A percentile compares a stretch with the other conserved stretches of the same genome.
These are phyloP conservation scores for Delia radicum DNA, from an alignment of 1,140 invertebrate species.

Conservation along the genomic window DNA sequence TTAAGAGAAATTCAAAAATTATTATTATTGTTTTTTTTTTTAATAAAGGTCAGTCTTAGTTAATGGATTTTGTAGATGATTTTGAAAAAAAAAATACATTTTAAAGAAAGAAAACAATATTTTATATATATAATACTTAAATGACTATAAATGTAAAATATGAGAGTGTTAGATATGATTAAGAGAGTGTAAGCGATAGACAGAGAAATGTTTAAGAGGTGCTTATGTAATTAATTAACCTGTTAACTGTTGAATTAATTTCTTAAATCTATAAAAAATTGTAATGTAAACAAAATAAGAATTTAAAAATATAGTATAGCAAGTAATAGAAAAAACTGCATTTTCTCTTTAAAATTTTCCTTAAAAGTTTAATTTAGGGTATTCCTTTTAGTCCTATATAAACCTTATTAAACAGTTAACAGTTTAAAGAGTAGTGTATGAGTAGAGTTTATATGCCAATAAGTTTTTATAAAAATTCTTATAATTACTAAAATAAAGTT, in stretches of 20 bases:
- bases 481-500: background rate
- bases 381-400: too few relatives aligned
- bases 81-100: too few relatives aligned
- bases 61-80: slow-evolving; percentile 3
- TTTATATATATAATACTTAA: background rate
- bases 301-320: too few relatives aligned
- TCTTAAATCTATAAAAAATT: too few relatives aligned
- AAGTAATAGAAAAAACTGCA: too few relatives aligned
- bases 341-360: too few relatives aligned
- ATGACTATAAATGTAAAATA: background rate
- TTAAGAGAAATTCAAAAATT: background rate
- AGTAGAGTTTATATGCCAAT: background rate
- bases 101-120: too few relatives aligned
- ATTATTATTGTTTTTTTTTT: background rate
- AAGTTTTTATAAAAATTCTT: background rate
- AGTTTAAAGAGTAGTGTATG: background rate
- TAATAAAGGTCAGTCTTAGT: slow-evolving; percentile 13
- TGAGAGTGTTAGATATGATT: background rate
- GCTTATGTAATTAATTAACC: too few relatives aligned
- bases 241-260: too few relatives aligned
- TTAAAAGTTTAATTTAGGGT: too few relatives aligned
- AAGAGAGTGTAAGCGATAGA: background rate
- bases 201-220: slow-evolving; percentile 14
- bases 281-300: too few relatives aligned
- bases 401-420: background rate